Percentiles rank a stretch among this genome's conserved stretches.
These are phyloP conservation scores for Glareola pratincola DNA, from an alignment of 2,113 vertebrate species.

Conservation along the genomic window DNA sequence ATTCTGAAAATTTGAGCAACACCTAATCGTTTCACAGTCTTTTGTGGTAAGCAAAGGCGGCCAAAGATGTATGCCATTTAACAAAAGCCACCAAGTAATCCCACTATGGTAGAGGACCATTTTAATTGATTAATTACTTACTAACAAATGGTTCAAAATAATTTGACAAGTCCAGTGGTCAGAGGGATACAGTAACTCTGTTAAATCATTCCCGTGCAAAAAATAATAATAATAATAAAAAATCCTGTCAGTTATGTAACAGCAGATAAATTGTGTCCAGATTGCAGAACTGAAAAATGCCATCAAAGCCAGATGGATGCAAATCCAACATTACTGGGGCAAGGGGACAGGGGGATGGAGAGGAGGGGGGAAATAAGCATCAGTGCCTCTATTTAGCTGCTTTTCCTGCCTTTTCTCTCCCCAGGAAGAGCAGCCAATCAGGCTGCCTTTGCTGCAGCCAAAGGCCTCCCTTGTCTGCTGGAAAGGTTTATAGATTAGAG, in stretches of 20 bases:
- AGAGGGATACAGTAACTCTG: background rate
- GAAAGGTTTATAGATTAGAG: background rate
- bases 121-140: background rate
- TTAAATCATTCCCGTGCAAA: background rate
- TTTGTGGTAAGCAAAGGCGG: no score
- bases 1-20: background rate
- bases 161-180: background rate
- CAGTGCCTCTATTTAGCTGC: background rate
- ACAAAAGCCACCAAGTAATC: background rate
- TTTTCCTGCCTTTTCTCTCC: background rate
- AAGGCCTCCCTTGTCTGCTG: background rate
- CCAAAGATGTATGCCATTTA: background rate
- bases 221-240: background rate
- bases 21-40: rapidly evolving
- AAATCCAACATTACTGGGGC: background rate
- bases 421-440: background rate
- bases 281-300: background rate
- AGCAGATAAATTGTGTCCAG: background rate
- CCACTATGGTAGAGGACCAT: background rate
- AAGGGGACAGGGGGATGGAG: background rate
- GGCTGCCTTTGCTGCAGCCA: background rate
- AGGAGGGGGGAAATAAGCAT: background rate
- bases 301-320: background rate
- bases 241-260: background rate
- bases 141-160: background rate